Evolutionary conservation across 2,797 vertebrate species (phyloP).

Genomic region (Microctenopoma lineatum): DNA sequence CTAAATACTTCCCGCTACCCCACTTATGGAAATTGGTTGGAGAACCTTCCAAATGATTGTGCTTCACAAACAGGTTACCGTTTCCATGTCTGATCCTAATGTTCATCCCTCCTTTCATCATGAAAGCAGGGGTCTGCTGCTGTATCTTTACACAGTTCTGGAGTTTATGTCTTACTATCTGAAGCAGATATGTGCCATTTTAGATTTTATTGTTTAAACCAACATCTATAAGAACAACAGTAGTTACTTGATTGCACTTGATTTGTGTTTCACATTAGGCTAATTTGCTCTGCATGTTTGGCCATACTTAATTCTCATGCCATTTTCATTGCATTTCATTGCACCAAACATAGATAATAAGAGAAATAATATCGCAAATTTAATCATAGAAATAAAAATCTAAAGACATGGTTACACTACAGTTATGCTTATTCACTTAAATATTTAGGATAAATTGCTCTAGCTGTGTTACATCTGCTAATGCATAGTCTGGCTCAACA

Average conservation of each 20-base stretch:
- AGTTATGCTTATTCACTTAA: slow-evolving; percentile 6
- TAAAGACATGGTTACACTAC: background rate
- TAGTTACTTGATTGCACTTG: background rate
- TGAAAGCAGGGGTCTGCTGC: slow-evolving; percentile 57
- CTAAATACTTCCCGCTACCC: slow-evolving; percentile 85
- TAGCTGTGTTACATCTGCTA: slow-evolving; percentile 1
- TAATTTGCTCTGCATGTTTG: background rate
- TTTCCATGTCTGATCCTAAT: slow-evolving; percentile 65
- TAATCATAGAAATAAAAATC: background rate
- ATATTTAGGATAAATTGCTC: slow-evolving; percentile 4
- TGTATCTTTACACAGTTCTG: slow-evolving; percentile 24
- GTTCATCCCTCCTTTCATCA: slow-evolving; percentile 62
- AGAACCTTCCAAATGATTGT: slow-evolving; percentile 76
- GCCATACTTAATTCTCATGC: background rate
- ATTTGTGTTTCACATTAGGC: background rate
- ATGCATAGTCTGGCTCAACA: slow-evolving; percentile 14
- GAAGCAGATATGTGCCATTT: slow-evolving; percentile 32
- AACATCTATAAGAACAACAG: slow-evolving; percentile 8
- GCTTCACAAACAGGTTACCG: slow-evolving; percentile 77
- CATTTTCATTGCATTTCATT: background rate
- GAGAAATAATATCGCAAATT: background rate
- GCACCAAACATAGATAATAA: background rate
- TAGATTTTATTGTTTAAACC: slow-evolving; percentile 36
- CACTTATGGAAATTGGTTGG: slow-evolving; percentile 84
- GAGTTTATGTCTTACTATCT: slow-evolving; percentile 45